Conservation (phyloP, 2,888 invertebrate species). For the Pterobdella sp. region DNA sequence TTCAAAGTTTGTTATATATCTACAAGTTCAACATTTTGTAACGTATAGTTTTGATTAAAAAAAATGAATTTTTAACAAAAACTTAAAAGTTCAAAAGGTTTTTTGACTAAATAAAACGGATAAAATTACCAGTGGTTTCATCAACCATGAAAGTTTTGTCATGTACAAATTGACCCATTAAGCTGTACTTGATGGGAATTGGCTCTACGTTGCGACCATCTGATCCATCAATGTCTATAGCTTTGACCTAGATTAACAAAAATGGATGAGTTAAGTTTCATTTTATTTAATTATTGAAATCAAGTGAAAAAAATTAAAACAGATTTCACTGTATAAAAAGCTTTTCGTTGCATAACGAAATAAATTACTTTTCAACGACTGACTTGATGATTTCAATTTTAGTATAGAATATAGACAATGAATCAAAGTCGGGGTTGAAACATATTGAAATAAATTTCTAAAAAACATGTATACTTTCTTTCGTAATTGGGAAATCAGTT, state of each 20-base stretch:
- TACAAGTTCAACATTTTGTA: neutral
- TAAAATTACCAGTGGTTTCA: conserved; percentile 64
- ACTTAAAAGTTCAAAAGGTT: neutral
- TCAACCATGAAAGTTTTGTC: conserved; percentile 38
- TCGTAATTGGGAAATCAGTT: no score
- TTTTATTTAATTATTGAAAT: no score
- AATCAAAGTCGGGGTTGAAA: no score
- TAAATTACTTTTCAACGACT: no score
- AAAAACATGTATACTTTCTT: no score
- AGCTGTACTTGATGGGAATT: conserved; percentile 79
- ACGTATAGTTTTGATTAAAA: neutral
- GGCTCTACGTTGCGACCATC: conserved; percentile 90
- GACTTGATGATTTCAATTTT: no score
- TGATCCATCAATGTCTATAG: conserved; percentile 47
- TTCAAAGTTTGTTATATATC: neutral
- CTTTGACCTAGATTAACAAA: conserved; percentile 18
- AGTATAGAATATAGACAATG: no score
- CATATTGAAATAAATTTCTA: no score
- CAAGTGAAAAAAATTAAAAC: no score
- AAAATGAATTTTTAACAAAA: neutral
- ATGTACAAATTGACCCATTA: conserved; percentile 39
- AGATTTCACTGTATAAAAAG: no score
- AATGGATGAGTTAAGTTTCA: no score
- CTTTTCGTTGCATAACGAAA: no score
- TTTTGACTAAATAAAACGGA: neutral